Base-by-base conservation (phyloP, 2,797 vertebrate genomes). In the Malacoctenus gilli region DNA sequence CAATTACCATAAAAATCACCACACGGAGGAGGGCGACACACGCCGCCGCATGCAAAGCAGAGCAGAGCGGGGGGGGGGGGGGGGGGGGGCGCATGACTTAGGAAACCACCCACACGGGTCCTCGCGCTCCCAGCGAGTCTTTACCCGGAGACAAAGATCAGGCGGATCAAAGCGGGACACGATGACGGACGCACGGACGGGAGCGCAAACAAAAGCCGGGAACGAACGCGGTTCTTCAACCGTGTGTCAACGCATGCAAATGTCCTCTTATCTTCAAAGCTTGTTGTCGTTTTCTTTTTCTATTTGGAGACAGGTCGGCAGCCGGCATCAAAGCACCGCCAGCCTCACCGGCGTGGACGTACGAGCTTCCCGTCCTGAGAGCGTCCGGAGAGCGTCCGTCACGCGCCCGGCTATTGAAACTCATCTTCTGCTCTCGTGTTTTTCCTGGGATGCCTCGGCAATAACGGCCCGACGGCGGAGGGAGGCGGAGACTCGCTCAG, bases 401-500 rank as follows among this genome's bases (percentile, higher is more conserved):
- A 22, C 28, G 30, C 49, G 38, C 37, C 59, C 19, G 30, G 21
- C 52, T 35, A 58, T 48, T 9, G 39, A 63, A 79, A 51, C 28
- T 60, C 2, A 8, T 38, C 39, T 41, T 56, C n/a, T 49, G 10
- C 30, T 67, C 14, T 49, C 31, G 21, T 34, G 58, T 52, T 56
- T 70, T n/a, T n/a, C n/a, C 65, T 39, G 20, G 68, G 62, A 77
- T 16, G 50, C 65, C 56, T 72, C 62, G 46, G 58, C 64, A 83
- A 58, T 75, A 84, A 79, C 73, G 69, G 65, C 48, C 63, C 50
- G 44, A 58, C 52, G 55, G 64, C 68, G 74, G 82, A 70, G 83
- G 82, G 90, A 89, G 75, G 70, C 58, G 88, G 85, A 82, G 70
- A 82, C 80, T 75, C 77, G 84, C 80, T 80, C 77, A 89, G 68